phyloP scores from a whole-genome alignment of 1,140 invertebrate genomes.

The Trichomalopsis sarcophagae region DNA sequence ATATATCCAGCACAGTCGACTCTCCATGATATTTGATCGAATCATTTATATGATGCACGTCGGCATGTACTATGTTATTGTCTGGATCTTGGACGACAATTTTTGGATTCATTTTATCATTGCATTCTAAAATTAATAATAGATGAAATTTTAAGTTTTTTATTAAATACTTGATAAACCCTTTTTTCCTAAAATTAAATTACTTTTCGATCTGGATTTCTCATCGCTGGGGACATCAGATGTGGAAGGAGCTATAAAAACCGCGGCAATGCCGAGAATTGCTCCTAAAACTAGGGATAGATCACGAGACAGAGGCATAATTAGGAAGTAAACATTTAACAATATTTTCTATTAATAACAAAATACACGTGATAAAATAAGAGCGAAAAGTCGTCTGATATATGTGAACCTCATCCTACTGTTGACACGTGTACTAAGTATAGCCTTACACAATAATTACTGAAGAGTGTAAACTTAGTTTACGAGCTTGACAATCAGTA shows the following conservation, averaged over 20 bases:
- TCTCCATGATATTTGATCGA: neutral
- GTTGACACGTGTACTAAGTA: neutral
- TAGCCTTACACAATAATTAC: neutral
- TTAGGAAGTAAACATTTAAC: neutral
- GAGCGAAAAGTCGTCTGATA: neutral
- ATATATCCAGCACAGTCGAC: slow-evolving; percentile 8
- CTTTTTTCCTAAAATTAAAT: neutral
- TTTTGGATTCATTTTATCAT: neutral
- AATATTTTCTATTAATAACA: neutral
- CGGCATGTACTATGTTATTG: neutral
- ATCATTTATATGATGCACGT: neutral
- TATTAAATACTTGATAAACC: neutral
- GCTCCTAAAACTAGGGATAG: slow-evolving; percentile 25
- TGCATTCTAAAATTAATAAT: neutral
- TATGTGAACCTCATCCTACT: neutral
- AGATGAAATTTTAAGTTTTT: neutral
- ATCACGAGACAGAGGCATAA: slow-evolving; percentile 25
- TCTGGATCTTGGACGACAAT: neutral
- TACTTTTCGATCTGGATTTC: neutral
- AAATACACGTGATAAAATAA: neutral
- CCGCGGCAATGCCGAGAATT: slow-evolving; percentile 13
- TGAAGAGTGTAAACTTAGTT: neutral
- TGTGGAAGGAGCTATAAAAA: slow-evolving; percentile 5
- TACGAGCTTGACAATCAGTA: neutral
- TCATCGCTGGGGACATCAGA: neutral